Evolutionary conservation across 2,113 vertebrate genomes (phyloP).

Genomic region (Miniopterus natalensis): DNA sequence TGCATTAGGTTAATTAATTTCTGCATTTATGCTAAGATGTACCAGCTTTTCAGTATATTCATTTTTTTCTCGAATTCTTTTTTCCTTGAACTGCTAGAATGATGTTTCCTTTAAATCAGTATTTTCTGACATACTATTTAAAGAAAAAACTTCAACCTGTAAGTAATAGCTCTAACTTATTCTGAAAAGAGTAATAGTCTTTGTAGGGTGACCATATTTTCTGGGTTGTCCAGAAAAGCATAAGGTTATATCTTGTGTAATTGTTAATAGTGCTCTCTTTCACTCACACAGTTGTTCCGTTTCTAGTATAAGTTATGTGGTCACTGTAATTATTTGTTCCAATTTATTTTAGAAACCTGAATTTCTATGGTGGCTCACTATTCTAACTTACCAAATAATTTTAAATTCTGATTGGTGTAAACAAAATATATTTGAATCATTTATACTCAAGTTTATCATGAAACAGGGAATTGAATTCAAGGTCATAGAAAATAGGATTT

Average conservation of each 20-base stretch:
- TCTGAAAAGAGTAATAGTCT: neutral
- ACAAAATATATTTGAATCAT: neutral
- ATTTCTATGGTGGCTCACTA: neutral
- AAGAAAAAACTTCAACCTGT: neutral
- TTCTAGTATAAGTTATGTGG: neutral
- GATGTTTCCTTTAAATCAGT: neutral
- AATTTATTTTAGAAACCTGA: neutral
- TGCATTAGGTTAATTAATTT: neutral
- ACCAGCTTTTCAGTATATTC: conserved; percentile 45
- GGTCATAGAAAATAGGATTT: neutral
- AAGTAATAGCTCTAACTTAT: neutral
- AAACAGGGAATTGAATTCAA: neutral
- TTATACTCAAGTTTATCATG: neutral
- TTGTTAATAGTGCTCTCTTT: neutral
- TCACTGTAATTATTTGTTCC: neutral
- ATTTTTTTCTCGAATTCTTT: conserved; percentile 34
- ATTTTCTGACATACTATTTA: neutral
- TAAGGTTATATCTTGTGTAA: neutral
- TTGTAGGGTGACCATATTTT: neutral
- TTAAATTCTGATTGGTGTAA: neutral
- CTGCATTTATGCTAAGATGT: conserved; percentile 59
- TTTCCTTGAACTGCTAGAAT: neutral
- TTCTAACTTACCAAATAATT: neutral
- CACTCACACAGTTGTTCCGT: neutral
- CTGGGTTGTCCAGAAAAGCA: neutral